Evolutionary conservation across 2,113 vertebrate species (phyloP).

Genomic region (Syrrhaptes paradoxus): DNA sequence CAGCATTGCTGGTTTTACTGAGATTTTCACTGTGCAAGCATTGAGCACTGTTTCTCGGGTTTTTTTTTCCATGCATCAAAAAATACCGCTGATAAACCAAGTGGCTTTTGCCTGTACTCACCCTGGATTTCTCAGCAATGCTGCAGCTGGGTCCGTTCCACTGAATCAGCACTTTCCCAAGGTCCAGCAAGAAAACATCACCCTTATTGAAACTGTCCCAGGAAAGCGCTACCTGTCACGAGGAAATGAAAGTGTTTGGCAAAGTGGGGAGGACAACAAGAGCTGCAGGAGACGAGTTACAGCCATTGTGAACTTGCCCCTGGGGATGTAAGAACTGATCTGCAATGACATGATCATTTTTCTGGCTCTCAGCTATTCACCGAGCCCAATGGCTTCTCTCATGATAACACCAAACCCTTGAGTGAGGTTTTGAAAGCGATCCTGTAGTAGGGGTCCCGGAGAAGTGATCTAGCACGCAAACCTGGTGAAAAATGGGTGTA

Average conservation of each 20-base stretch:
- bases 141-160: constrained; percentile 90
- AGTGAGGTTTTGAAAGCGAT: not conserved
- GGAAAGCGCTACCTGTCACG: constrained; percentile 81
- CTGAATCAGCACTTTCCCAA: constrained; percentile 89
- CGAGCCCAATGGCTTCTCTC: not conserved
- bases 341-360: not conserved
- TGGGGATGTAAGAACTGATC: not conserved
- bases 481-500: not conserved
- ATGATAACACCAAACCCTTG: not conserved
- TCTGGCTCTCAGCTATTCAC: not conserved
- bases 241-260: not conserved
- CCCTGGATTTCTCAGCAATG: constrained; percentile 86
- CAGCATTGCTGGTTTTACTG: not conserved
- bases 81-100: not conserved
- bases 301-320: not conserved
- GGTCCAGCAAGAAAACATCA: constrained; percentile 88
- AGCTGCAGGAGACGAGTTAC: not conserved
- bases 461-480: not conserved
- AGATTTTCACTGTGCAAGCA: not conserved
- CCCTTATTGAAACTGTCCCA: constrained; percentile 91
- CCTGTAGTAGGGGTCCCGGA: not conserved
- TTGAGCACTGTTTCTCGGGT: rapidly evolving
- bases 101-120: constrained; percentile 34
- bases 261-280: not conserved
- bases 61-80: not conserved